Conservation (phyloP, 2,888 invertebrate genomes). For the Mycalesis mineus region DNA sequence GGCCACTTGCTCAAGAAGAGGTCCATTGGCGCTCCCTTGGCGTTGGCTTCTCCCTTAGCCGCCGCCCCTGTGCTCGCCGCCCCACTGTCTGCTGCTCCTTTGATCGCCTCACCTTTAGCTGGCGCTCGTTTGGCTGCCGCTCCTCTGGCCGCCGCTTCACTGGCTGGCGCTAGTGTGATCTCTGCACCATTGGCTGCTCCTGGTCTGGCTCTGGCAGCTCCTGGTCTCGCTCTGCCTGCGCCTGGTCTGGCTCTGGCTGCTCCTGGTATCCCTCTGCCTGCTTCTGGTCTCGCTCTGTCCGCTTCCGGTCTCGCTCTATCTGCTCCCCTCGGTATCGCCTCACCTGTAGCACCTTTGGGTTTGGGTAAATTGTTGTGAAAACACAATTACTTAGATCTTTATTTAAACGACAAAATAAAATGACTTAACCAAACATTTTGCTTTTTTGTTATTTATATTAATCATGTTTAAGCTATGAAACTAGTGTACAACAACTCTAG, state of each 20-base stretch:
- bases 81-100: constrained; percentile 36
- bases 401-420: not conserved
- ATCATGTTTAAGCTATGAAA: too few relatives aligned
- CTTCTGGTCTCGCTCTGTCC: constrained; percentile 25
- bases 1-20: constrained; percentile 58
- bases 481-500: too few relatives aligned
- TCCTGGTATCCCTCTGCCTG: constrained; percentile 31
- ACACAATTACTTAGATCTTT: constrained; percentile 25
- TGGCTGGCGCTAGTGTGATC: constrained; percentile 1
- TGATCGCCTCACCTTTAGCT: not conserved
- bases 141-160: not conserved
- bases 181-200: constrained; percentile 26
- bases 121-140: not conserved
- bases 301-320: constrained; percentile 18
- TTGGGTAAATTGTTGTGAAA: constrained; percentile 49
- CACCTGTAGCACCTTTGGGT: constrained; percentile 33
- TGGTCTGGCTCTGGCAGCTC: constrained; percentile 29
- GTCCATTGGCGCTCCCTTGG: constrained; percentile 39
- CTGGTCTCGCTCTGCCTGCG: constrained; percentile 23
- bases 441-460: not conserved
- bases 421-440: not conserved
- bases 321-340: constrained; percentile 25
- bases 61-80: constrained; percentile 33
- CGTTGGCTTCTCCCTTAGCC: constrained; percentile 39
- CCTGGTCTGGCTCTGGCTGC: constrained; percentile 9